Conservation (phyloP, 2,113 vertebrate genomes). For the Xenopus tropicalis region DNA sequence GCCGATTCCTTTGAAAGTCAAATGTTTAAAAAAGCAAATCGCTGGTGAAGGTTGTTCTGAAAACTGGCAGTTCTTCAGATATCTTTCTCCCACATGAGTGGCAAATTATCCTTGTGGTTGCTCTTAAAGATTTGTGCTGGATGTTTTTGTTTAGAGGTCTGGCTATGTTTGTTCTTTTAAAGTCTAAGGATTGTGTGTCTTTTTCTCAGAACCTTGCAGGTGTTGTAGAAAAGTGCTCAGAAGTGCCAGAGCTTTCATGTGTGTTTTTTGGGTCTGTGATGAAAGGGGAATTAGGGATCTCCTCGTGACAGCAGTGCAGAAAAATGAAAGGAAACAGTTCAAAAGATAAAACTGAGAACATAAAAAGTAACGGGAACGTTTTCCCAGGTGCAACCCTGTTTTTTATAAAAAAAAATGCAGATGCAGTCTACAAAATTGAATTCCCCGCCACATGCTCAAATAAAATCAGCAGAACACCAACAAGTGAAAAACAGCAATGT, state of each 20-base stretch:
- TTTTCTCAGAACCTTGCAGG: slow-evolving; percentile 46
- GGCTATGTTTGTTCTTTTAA: slow-evolving; percentile 51
- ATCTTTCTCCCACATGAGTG: slow-evolving; percentile 56
- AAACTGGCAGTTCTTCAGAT: slow-evolving; percentile 49
- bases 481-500: too few species aligned
- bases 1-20: slow-evolving; percentile 50
- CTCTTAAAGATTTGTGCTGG: slow-evolving; percentile 42
- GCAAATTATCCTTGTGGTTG: slow-evolving; percentile 54
- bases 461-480: too few species aligned
- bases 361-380: slow-evolving; percentile 52
- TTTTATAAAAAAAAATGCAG: background rate
- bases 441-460: too few species aligned
- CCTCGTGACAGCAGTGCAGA: slow-evolving; percentile 47
- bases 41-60: slow-evolving; percentile 45
- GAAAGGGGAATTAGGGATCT: slow-evolving; percentile 52
- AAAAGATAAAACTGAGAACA: slow-evolving; percentile 48
- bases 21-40: slow-evolving; percentile 47
- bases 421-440: background rate
- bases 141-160: slow-evolving; percentile 51
- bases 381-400: slow-evolving; percentile 46
- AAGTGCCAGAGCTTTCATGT: slow-evolving; percentile 54
- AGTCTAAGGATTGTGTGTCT: slow-evolving; percentile 48
- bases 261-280: slow-evolving; percentile 50
- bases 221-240: slow-evolving; percentile 53
- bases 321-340: slow-evolving; percentile 40